phyloP scores from a whole-genome alignment of 1,140 invertebrate genomes.

The Telenomus remus region DNA sequence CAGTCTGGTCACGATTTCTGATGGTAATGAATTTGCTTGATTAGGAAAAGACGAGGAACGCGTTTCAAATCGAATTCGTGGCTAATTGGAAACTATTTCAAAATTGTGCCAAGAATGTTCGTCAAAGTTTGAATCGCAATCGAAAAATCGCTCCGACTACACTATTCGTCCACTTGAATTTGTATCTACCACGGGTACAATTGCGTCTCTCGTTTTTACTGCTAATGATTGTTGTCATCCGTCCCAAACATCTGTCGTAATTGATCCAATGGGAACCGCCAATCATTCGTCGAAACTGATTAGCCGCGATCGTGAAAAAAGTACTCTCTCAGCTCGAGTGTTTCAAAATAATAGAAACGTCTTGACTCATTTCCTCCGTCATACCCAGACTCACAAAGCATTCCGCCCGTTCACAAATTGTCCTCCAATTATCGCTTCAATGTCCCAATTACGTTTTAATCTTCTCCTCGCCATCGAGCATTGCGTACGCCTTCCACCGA shows the following conservation, averaged over 20 bases:
- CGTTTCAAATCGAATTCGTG: background rate
- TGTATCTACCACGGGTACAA: no score
- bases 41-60: slow-evolving; percentile 3
- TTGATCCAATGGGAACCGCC: background rate
- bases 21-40: slow-evolving; percentile 5
- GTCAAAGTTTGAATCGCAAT: background rate
- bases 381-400: slow-evolving; percentile 7
- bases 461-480: background rate
- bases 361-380: slow-evolving; percentile 12
- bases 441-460: slow-evolving; percentile 17
- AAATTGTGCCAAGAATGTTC: slow-evolving; percentile 3
- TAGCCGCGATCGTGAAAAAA: background rate
- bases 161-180: no score
- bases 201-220: background rate
- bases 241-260: background rate
- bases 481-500: background rate
- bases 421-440: slow-evolving; percentile 12
- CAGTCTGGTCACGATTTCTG: slow-evolving; percentile 1
- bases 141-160: background rate
- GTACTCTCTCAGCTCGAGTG: background rate
- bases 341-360: slow-evolving; percentile 9
- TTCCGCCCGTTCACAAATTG: slow-evolving; percentile 12
- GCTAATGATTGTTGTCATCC: background rate
- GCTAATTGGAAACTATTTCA: background rate
- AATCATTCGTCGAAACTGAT: slow-evolving; percentile 1